Evolutionary conservation across 2,797 vertebrate species (phyloP), one percentile per base, ranked within the genome.

Genomic region (Sebastes matsubarae): DNA sequence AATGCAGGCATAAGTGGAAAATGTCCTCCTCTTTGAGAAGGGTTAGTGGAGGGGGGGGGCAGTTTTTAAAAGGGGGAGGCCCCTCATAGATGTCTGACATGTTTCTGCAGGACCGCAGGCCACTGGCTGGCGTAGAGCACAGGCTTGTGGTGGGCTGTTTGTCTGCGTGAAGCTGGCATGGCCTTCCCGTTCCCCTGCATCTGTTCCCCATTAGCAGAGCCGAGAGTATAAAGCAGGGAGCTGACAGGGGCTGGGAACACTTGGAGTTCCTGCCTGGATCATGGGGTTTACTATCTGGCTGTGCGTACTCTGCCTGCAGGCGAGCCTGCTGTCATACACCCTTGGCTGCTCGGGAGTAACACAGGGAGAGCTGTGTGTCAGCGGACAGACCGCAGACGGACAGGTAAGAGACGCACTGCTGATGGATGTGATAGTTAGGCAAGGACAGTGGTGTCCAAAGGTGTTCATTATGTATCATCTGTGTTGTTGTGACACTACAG

Each of bases 131-230:
- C 92, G 83, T 58, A 58, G 74, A 93, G 91, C 88, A 18, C 85
- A 90, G 92, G 82, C 87, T 90, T 95, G 94, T 83, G 94, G 94
- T 94, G 87, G 85, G 91, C 93, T 94, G 94, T 93, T 93, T 94
- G 94, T 95, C 93, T 95, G 94, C 68, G 89, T 92, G 90, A 93
- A 92, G 90, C 94, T 95, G 94, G 94, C 92, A 93, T 92, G 84
- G 93, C 92, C 88, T 94, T 50, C 88, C 84, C 68, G 72, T 93
- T 85, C 81, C 90, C 85, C 90, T 82, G 92, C 95, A 96, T 96
- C 95, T 96, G 96, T 89, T 95, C 92, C 92, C 91, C 92, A 96
- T 96, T 96, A 96, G 88, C 85, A 30, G 85, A 87, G 93, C 88
- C 82, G 93, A 93, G 94, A 88, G 93, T 96, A 96, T 96, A 96